Conservation (phyloP, 2,888 invertebrate species). For the Agapostemon virescens region DNA sequence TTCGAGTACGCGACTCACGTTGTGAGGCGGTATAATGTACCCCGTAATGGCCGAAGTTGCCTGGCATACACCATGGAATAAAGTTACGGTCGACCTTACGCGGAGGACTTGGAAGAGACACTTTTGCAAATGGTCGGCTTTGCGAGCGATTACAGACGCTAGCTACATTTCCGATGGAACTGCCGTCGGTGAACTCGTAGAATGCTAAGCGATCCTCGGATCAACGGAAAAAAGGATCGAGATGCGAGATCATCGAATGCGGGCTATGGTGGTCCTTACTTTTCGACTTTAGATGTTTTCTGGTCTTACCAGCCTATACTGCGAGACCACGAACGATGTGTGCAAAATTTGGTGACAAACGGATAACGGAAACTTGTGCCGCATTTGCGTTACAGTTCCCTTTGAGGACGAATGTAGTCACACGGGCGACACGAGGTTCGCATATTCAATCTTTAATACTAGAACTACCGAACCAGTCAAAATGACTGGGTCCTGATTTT, state of each 20-base stretch:
- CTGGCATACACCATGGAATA: conserved; percentile 46
- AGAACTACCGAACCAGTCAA: no score
- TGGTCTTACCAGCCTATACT: no score
- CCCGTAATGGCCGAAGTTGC: conserved; percentile 53
- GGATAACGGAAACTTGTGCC: no score
- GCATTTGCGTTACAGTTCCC: no score
- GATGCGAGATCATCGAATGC: neutral
- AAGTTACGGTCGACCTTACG: conserved; percentile 46
- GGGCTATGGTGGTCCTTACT: neutral
- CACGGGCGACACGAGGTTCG: no score
- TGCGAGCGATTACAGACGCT: conserved; percentile 35
- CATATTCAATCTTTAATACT: no score
- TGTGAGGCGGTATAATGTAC: conserved; percentile 53
- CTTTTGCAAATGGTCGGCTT: conserved; percentile 55
- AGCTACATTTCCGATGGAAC: conserved; percentile 33
- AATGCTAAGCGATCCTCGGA: conserved; percentile 18
- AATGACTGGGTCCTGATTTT: no score
- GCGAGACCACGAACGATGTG: no score
- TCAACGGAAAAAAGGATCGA: neutral
- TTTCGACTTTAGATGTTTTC: no score
- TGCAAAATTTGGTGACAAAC: no score
- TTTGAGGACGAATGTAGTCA: no score
- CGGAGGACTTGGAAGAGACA: conserved; percentile 21
- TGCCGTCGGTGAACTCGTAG: conserved; percentile 14
- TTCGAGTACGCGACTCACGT: conserved; percentile 57